These are phyloP conservation scores for Listronotus bonariensis DNA, from an alignment of 1,140 invertebrate species.

Conservation along the genomic window DNA sequence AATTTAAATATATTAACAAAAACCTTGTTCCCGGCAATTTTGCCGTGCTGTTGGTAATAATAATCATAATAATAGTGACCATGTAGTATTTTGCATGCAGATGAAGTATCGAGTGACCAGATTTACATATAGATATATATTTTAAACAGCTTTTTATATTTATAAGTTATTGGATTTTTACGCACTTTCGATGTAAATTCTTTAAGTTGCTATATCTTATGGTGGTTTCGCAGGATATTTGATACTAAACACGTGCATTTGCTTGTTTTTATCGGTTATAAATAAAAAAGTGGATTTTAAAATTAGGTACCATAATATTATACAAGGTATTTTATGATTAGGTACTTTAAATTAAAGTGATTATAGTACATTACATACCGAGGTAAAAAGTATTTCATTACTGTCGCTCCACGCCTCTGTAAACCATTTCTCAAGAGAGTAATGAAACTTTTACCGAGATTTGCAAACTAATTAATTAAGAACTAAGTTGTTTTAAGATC, in stretches of 20 bases:
- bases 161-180: slow-evolving; percentile 14
- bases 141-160: slow-evolving; percentile 14
- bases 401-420: no score
- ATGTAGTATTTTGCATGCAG: slow-evolving; percentile 16
- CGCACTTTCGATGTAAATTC: slow-evolving; percentile 9
- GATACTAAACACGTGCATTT: slow-evolving; percentile 2
- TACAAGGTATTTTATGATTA: no score
- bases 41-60: slow-evolving; percentile 10
- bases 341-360: no score
- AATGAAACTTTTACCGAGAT: no score
- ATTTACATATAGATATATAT: slow-evolving; percentile 19
- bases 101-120: slow-evolving; percentile 16
- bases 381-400: no score
- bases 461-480: no score
- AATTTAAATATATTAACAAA: slow-evolving; percentile 10
- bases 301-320: no score
- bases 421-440: no score
- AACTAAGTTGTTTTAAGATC: no score
- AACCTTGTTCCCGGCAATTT: slow-evolving; percentile 6
- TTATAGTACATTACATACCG: no score
- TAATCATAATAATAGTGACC: slow-evolving; percentile 16
- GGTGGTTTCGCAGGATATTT: neutral
- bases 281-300: no score
- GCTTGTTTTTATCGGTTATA: neutral
- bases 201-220: neutral